phyloP scores from a whole-genome alignment of 2,888 invertebrate species.

The Ferdinandea cuprea region DNA sequence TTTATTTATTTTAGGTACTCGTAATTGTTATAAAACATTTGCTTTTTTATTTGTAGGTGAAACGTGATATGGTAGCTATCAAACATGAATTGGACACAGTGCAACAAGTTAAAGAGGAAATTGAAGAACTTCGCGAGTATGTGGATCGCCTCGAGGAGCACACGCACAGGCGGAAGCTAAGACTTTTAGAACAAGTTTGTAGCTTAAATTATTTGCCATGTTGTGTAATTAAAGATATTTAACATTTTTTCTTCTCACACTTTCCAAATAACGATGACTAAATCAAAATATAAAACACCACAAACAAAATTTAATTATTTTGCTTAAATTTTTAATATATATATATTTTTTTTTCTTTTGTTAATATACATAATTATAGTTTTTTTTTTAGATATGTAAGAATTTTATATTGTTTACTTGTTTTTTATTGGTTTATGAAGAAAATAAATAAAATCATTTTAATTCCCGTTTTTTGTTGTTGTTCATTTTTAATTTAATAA shows the following conservation, averaged over 20 bases:
- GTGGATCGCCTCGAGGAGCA: constrained; percentile 96
- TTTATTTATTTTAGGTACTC: background rate
- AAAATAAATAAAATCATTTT: constrained; percentile 20
- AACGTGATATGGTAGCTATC: constrained; percentile 97
- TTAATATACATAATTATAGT: too few relatives aligned
- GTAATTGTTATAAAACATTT: background rate
- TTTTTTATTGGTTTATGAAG: constrained; percentile 39
- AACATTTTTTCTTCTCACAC: constrained; percentile 73
- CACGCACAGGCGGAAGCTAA: constrained; percentile 93
- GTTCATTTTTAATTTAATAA: background rate
- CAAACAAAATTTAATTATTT: constrained; percentile 53
- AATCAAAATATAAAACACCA: constrained; percentile 48
- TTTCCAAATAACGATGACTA: constrained; percentile 51
- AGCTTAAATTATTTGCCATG: constrained; percentile 83
- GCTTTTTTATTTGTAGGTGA: constrained; percentile 85
- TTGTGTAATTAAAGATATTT: constrained; percentile 81
- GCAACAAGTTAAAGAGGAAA: constrained; percentile 97
- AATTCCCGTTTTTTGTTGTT: background rate
- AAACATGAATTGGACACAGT: constrained; percentile 96
- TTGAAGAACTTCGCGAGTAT: constrained; percentile 95
- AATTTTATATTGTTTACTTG: constrained; percentile 51
- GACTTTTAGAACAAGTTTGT: constrained; percentile 95
- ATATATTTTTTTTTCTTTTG: constrained; percentile 45
- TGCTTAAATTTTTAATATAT: constrained; percentile 54
- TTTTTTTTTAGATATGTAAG: too few relatives aligned